A percentile compares a stretch with the other conserved stretches of the same genome.
Evolutionary conservation across 2,797 vertebrate species (phyloP).

Genomic region (Pipistrellus kuhlii): DNA sequence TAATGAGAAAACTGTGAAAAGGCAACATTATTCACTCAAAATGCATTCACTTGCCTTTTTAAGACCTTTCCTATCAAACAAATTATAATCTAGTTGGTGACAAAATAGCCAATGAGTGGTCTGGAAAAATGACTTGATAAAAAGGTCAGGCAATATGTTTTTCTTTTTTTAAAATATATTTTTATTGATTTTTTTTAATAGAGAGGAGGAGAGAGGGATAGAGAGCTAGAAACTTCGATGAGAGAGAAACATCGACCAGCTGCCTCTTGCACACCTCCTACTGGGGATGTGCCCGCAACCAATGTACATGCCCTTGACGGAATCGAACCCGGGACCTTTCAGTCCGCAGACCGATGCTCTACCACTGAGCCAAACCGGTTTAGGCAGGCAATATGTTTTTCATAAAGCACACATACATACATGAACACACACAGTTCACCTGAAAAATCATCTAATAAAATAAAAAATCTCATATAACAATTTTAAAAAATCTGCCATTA

Average conservation of each 20-base stretch:
- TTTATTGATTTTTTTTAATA: too few species aligned
- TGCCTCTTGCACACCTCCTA: too few species aligned
- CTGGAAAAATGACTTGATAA: constrained; percentile 37
- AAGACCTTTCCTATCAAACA: not conserved
- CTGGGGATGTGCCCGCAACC: too few species aligned
- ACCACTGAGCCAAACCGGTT: too few species aligned
- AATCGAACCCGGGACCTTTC: too few species aligned
- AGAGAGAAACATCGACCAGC: too few species aligned
- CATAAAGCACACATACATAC: not conserved
- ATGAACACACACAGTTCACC: not conserved
- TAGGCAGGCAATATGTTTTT: not conserved
- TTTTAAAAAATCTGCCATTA: not conserved
- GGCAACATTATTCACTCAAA: constrained; percentile 29
- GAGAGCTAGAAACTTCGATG: too few species aligned
- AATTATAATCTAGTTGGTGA: not conserved
- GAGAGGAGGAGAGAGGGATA: too few species aligned
- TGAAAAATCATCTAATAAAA: constrained; percentile 12
- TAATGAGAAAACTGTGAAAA: constrained; percentile 64
- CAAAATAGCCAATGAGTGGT: not conserved
- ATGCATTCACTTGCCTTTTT: not conserved
- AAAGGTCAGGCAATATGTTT: constrained; percentile 2
- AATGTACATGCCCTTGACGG: too few species aligned
- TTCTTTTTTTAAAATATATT: not conserved
- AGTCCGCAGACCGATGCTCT: too few species aligned
- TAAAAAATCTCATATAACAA: not conserved